Evolutionary conservation across 53 echinoderm and acorn worm species (phyloP).

Genomic region (Actinopyga echinites): DNA sequence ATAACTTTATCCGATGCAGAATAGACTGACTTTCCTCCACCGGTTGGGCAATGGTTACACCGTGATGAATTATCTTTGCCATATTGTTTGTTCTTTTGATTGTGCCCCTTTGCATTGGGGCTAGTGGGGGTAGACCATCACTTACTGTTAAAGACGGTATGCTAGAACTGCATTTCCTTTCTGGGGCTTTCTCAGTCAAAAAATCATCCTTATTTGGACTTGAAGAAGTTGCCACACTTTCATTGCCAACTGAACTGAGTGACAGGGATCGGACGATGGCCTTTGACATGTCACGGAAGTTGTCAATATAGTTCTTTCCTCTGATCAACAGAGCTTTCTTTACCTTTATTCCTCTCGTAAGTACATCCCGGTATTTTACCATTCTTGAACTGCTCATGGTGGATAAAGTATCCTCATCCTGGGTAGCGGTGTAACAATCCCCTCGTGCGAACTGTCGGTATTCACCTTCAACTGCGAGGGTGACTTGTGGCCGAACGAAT

Average conservation of each 20-base stretch:
- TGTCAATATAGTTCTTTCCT: conserved; percentile 14
- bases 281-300: conserved; percentile 45
- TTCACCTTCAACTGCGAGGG: neutral
- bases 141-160: too few species aligned
- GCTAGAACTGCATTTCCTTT: too few species aligned
- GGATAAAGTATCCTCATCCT: neutral
- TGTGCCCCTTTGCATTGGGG: too few species aligned
- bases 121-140: too few species aligned
- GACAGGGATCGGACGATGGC: conserved; percentile 10
- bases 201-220: too few species aligned
- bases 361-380: conserved; percentile 1
- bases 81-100: neutral
- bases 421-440: neutral
- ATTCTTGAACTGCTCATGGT: neutral
- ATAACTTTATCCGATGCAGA: neutral
- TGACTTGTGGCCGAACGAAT: too few species aligned
- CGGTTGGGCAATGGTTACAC: conserved; percentile 18
- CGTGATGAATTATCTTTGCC: conserved; percentile 1
- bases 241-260: neutral
- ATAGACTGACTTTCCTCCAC: neutral
- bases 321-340: neutral
- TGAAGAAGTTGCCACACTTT: neutral
- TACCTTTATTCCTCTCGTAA: neutral
- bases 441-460: conserved; percentile 17
- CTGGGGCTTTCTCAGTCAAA: too few species aligned